These are phyloP conservation scores for Standfussiana lucernea DNA, from an alignment of 2,888 invertebrate species.

Conservation along the genomic window DNA sequence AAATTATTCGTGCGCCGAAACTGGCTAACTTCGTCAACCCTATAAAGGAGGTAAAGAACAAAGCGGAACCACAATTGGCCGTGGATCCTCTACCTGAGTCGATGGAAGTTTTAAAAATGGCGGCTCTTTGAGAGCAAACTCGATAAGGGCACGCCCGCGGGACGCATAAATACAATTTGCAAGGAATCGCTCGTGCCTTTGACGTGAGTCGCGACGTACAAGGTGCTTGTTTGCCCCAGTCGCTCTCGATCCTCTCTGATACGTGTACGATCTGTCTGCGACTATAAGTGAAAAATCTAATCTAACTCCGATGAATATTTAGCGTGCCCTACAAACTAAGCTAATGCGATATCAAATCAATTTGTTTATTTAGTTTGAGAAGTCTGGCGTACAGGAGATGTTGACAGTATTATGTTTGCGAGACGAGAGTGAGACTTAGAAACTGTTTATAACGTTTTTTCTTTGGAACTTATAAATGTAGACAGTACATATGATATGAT, in stretches of 20 bases:
- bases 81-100: constrained; percentile 84
- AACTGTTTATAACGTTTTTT: background rate
- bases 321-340: constrained; percentile 56
- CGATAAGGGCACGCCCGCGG: constrained; percentile 88
- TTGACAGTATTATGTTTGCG: background rate
- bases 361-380: constrained; percentile 49
- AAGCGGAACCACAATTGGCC: constrained; percentile 89
- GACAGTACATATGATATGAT: background rate
- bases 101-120: constrained; percentile 89
- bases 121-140: constrained; percentile 89
- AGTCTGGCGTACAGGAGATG: constrained; percentile 28
- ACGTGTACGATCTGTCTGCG: constrained; percentile 58
- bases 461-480: background rate
- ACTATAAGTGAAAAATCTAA: constrained; percentile 66
- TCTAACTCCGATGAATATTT: constrained; percentile 64
- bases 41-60: constrained; percentile 88
- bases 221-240: constrained; percentile 77
- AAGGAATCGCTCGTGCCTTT: constrained; percentile 88
- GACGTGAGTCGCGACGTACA: constrained; percentile 82
- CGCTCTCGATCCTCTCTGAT: constrained; percentile 28
- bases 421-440: background rate
- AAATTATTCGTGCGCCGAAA: constrained; percentile 89
- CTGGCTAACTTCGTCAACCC: constrained; percentile 89
- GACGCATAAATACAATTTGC: constrained; percentile 90
- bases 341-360: constrained; percentile 50